These are phyloP conservation scores for Neomonachus schauinslandi DNA, from an alignment of 2,113 vertebrate genomes.

Conservation along the genomic window DNA sequence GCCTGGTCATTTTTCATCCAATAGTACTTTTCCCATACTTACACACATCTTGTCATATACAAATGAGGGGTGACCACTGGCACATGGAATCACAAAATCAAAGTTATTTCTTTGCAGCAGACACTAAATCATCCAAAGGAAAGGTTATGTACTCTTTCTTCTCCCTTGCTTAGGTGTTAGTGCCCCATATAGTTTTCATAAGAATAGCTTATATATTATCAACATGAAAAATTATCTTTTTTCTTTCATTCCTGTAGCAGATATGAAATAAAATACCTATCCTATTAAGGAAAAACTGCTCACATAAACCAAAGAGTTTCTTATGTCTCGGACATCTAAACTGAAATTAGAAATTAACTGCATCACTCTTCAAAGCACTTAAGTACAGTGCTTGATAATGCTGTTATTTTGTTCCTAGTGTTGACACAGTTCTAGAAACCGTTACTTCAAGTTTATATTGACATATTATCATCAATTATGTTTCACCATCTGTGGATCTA, in stretches of 20 bases:
- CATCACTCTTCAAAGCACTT: constrained; percentile 57
- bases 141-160: constrained; percentile 22
- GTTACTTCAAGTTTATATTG: constrained; percentile 83
- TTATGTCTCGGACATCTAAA: background rate
- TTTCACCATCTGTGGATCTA: constrained; percentile 86
- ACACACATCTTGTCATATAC: constrained; percentile 4
- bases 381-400: constrained; percentile 76
- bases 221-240: constrained; percentile 36
- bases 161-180: background rate
- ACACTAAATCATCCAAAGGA: constrained; percentile 68
- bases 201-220: constrained; percentile 41
- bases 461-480: constrained; percentile 85
- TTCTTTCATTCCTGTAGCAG: background rate
- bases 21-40: background rate
- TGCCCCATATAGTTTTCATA: background rate
- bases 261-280: constrained; percentile 8
- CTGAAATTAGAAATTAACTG: constrained; percentile 60
- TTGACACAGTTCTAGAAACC: constrained; percentile 84
- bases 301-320: constrained; percentile 51
- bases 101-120: constrained; percentile 37
- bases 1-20: constrained; percentile 39
- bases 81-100: constrained; percentile 60
- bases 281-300: background rate
- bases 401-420: constrained; percentile 74
- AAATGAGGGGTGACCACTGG: constrained; percentile 52